A percentile compares a stretch with the other conserved stretches of the same genome.
phyloP scores from a whole-genome alignment of 2,888 invertebrate genomes.

The Megaustenia siamemsis region DNA sequence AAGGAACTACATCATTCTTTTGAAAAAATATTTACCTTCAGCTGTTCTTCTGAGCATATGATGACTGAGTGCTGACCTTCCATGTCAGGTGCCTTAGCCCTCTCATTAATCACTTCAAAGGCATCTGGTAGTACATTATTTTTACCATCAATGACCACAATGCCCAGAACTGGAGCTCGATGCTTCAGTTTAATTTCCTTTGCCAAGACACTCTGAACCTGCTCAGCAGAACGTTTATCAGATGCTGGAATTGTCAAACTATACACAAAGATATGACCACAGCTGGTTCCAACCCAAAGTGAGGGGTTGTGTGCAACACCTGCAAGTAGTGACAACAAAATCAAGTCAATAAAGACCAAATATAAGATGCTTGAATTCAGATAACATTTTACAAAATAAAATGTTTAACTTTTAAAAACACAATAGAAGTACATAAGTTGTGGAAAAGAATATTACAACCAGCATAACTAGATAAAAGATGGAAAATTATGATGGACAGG shows the following conservation, averaged over 20 bases:
- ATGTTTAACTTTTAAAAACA: too few species aligned
- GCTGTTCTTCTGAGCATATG: slow-evolving; percentile 98
- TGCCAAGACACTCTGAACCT: slow-evolving; percentile 80
- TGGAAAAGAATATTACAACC: too few species aligned
- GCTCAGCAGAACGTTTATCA: slow-evolving; percentile 88
- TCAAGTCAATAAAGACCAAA: too few species aligned
- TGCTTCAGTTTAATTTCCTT: slow-evolving; percentile 99
- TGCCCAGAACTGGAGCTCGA: slow-evolving; percentile 96
- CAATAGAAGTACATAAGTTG: too few species aligned
- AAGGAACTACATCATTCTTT: too few species aligned
- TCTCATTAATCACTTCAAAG: slow-evolving; percentile 79
- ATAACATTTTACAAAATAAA: too few species aligned
- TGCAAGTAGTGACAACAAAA: slow-evolving; percentile 61
- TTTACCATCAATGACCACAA: slow-evolving; percentile 89
- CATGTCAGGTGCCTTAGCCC: slow-evolving; percentile 87
- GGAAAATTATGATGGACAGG: too few species aligned
- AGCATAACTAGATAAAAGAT: too few species aligned
- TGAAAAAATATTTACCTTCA: slow-evolving; percentile 85
- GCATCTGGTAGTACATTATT: slow-evolving; percentile 86
- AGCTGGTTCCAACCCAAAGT: slow-evolving; percentile 97
- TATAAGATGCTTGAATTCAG: too few species aligned
- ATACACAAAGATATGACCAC: slow-evolving; percentile 96
- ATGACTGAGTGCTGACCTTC: slow-evolving; percentile 91
- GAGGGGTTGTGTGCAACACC: slow-evolving; percentile 83
- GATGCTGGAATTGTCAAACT: slow-evolving; percentile 88